Evolutionary conservation across 2,797 vertebrate species (phyloP), one percentile per base, ranked within the genome.

Genomic region (Poecilia velifera): DNA sequence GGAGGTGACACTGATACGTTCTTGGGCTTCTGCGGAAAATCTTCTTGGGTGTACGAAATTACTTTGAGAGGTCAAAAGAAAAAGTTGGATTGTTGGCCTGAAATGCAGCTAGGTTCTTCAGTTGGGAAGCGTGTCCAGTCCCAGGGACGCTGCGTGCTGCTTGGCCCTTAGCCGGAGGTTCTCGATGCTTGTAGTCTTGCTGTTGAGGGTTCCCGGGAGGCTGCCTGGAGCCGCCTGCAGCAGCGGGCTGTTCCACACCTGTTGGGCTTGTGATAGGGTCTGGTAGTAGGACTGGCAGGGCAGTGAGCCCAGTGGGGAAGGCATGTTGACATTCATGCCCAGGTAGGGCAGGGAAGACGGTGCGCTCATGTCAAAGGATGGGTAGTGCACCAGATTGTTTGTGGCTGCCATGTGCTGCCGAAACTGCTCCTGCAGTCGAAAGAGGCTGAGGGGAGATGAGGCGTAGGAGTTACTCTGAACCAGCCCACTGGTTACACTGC

Each of bases 401-500:
- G 98, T 99, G 94, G 98, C 97, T 0, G 97, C 98, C 98, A 99
- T 99, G 95, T 99, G 98, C 93, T 99, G 98, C 62, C 98, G 97
- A 88, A 99, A 99, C 91, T 99, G 98, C 95, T 99, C 98, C 95
- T 99, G 98, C 79, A 99, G 97, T n/a, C 98, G 97, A 93, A 99
- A 99, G 88, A 99, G 97, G 94, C 98, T 99, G 92, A 99, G 96
- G 0, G 98, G 98, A 0, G 98, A 99, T 0, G 98, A 99, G 6
- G 98, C 98, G 84, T 99, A 99, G 64, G 98, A 98, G 92, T 98
- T 98, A 79, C 96, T 94, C 62, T 96, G 97, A 62, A 96, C 92
- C 91, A 97, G 85, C 78, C 96, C 93, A 53, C 90, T 86, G 86
- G 94, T 87, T 1, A 95, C 91, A 59, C 96, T 81, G 90, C 97